phyloP scores from a whole-genome alignment of 2,113 vertebrate species.

The Carlito syrichta region DNA sequence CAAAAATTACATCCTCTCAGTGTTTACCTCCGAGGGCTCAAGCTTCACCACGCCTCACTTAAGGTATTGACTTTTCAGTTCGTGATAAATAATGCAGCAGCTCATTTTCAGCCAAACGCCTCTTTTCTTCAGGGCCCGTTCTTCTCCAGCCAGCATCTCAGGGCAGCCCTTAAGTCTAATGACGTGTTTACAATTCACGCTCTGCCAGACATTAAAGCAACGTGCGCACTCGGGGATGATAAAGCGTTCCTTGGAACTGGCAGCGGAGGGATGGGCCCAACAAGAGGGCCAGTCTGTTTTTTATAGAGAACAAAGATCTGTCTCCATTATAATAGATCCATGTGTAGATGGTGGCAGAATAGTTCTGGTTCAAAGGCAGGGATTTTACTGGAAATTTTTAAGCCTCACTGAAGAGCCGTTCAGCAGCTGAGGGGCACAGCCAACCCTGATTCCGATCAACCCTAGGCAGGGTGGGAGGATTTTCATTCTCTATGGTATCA shows the following conservation, averaged over 20 bases:
- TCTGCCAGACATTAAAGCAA: slow-evolving; percentile 50
- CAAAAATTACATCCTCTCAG: not conserved
- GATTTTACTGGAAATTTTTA: not conserved
- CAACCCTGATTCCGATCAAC: not conserved
- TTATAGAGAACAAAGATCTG: not conserved
- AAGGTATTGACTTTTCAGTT: slow-evolving; percentile 71
- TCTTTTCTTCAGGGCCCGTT: slow-evolving; percentile 50
- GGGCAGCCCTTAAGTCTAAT: slow-evolving; percentile 58
- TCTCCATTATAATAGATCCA: not conserved
- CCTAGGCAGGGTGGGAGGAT: not conserved
- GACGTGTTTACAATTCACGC: slow-evolving; percentile 33
- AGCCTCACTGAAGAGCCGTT: not conserved
- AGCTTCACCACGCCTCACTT: slow-evolving; percentile 59
- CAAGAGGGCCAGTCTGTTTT: not conserved
- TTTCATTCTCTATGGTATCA: not conserved
- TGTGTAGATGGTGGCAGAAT: not conserved
- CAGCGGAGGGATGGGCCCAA: slow-evolving; percentile 20
- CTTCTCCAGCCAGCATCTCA: slow-evolving; percentile 38
- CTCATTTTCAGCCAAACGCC: slow-evolving; percentile 67
- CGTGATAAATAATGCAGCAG: slow-evolving; percentile 72
- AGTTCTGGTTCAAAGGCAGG: not conserved
- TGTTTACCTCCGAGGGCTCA: slow-evolving; percentile 37
- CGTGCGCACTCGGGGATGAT: not conserved
- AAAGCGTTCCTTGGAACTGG: slow-evolving; percentile 30
- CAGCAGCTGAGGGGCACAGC: not conserved